phyloP scores from a whole-genome alignment of 92 coral and sea anemone species.

The Metridium senile region DNA sequence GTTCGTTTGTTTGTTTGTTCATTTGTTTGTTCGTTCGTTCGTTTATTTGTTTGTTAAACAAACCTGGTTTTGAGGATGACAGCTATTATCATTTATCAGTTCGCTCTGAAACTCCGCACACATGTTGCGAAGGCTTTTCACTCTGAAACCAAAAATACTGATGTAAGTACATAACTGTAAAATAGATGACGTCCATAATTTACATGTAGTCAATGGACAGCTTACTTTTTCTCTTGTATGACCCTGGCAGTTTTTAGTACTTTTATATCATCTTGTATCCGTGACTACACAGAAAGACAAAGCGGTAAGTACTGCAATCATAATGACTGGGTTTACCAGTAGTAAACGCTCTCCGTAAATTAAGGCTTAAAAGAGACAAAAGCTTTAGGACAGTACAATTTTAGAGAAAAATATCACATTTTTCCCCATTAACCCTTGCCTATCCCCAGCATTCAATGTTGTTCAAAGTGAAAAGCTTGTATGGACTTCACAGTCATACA shows the following conservation, averaged over 20 bases:
- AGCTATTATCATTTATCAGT: slow-evolving; percentile 8
- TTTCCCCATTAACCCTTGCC: no score
- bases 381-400: no score
- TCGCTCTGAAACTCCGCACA: slow-evolving; percentile 30
- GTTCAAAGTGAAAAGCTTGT: no score
- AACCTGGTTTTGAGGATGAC: slow-evolving; percentile 19
- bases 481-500: no score
- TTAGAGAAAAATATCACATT: no score
- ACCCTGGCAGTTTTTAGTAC: slow-evolving; percentile 18
- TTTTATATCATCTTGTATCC: slow-evolving; percentile 25
- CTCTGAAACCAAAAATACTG: background rate
- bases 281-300: background rate
- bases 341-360: no score
- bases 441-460: no score
- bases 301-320: background rate
- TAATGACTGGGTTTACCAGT: no score
- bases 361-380: no score
- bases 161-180: background rate
- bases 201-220: background rate
- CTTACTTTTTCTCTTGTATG: slow-evolving; percentile 44
- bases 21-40: background rate
- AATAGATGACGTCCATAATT: no score
- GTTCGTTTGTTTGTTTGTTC: no score
- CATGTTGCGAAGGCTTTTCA: slow-evolving; percentile 17
- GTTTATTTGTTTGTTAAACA: background rate